Conservation (phyloP, 2,113 vertebrate species). For the Centrocercus urophasianus region DNA sequence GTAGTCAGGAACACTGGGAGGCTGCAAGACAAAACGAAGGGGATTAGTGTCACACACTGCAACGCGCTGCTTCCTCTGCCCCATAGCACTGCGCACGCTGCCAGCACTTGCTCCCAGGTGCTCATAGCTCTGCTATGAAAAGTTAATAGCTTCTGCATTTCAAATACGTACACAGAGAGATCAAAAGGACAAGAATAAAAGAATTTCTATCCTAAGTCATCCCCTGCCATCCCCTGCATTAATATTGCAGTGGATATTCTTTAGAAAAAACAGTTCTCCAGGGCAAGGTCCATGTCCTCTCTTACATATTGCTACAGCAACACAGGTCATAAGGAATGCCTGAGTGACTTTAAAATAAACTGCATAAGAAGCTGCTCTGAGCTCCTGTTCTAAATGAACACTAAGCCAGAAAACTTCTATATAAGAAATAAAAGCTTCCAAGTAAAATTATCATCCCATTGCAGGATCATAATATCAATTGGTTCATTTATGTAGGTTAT, state of each 20-base stretch:
- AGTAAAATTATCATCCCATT: not conserved
- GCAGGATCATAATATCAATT: not conserved
- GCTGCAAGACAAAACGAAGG: conserved; percentile 72
- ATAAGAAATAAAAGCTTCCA: not conserved
- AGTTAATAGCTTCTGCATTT: conserved; percentile 14
- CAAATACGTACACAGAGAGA: not conserved
- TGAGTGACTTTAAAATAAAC: not conserved
- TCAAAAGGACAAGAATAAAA: conserved; percentile 41
- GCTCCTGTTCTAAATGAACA: not conserved
- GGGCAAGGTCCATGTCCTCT: not conserved
- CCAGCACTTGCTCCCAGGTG: not conserved
- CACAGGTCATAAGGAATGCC: not conserved
- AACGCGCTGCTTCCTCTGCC: not conserved
- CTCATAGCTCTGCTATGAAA: not conserved
- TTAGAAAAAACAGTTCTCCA: not conserved
- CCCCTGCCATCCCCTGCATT: not conserved
- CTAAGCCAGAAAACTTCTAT: not conserved
- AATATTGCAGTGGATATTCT: conserved; percentile 17
- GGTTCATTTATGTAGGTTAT: not conserved
- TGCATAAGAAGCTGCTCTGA: not conserved
- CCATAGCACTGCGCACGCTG: not conserved
- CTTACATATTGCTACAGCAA: not conserved
- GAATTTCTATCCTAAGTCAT: not conserved
- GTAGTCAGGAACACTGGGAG: conserved; percentile 75
- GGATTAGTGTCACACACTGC: not conserved